A percentile compares a stretch with the other conserved stretches of the same genome.
These are phyloP conservation scores for Semotilus atromaculatus DNA, from an alignment of 2,797 vertebrate genomes.

Conservation along the genomic window DNA sequence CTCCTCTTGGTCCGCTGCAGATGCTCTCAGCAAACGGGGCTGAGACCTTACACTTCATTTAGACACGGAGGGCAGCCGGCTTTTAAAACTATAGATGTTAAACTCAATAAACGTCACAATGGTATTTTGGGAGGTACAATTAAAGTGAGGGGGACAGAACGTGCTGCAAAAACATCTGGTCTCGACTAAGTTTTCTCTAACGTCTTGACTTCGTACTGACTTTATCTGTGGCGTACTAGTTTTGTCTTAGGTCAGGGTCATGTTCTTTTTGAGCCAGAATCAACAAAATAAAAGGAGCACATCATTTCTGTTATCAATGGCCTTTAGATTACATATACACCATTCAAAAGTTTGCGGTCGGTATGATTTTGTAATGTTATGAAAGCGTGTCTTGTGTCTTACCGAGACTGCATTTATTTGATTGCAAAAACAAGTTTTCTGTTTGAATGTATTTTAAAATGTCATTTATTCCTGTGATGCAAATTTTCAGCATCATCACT, in stretches of 20 bases:
- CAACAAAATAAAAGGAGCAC: too few relatives aligned
- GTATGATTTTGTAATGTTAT: neutral
- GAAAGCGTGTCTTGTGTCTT: neutral
- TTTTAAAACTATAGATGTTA: constrained; percentile 38
- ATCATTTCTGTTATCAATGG: neutral
- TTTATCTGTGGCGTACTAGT: neutral
- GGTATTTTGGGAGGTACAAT: constrained; percentile 36
- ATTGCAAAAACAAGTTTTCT: neutral
- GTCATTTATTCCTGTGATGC: neutral
- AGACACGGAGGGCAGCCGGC: constrained; percentile 14
- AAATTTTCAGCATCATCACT: neutral
- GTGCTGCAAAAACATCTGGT: constrained; percentile 10
- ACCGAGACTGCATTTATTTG: neutral
- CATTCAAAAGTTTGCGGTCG: neutral
- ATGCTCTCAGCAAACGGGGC: constrained; percentile 37
- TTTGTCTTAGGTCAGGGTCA: neutral
- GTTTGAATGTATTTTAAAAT: neutral
- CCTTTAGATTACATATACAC: neutral
- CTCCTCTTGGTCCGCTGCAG: constrained; percentile 44
- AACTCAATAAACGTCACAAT: neutral
- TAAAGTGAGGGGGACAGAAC: constrained; percentile 1
- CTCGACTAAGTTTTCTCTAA: neutral
- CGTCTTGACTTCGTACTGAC: neutral
- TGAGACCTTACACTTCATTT: constrained; percentile 40
- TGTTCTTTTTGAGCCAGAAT: neutral